Conservation (phyloP, 2,113 vertebrate genomes). For the Dipodomys spectabilis region DNA sequence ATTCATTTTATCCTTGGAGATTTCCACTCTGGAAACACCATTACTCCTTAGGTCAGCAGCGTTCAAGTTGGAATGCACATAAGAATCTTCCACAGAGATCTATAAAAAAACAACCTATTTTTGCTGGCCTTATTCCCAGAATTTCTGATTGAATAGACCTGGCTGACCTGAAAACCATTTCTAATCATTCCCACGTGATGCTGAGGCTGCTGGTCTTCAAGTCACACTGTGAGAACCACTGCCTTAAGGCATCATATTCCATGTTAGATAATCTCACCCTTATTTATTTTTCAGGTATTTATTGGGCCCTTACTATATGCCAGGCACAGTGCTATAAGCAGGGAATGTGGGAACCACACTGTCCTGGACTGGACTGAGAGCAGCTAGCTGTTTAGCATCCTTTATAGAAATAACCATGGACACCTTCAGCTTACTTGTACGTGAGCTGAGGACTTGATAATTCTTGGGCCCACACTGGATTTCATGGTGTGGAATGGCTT, state of each 20-base stretch:
- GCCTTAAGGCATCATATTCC: background rate
- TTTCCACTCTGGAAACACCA: background rate
- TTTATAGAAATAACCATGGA: background rate
- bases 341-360: background rate
- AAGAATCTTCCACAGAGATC: background rate
- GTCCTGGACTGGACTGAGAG: background rate
- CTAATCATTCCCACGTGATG: background rate
- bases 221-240: background rate
- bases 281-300: background rate
- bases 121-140: background rate
- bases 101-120: background rate
- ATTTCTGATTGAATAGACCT: background rate
- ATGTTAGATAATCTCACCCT: background rate
- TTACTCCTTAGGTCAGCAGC: background rate
- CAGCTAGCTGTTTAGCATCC: background rate
- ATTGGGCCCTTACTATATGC: background rate
- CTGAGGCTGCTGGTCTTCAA: background rate
- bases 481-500: background rate
- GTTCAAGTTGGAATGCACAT: background rate
- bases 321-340: background rate
- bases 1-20: slow-evolving; percentile 19
- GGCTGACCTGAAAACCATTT: background rate
- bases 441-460: background rate
- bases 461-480: no score
- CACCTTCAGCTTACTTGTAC: background rate